Evolutionary conservation across 2,888 invertebrate genomes (phyloP), one percentile per base, ranked within the genome.

Genomic region (Augiades crinisus): DNA sequence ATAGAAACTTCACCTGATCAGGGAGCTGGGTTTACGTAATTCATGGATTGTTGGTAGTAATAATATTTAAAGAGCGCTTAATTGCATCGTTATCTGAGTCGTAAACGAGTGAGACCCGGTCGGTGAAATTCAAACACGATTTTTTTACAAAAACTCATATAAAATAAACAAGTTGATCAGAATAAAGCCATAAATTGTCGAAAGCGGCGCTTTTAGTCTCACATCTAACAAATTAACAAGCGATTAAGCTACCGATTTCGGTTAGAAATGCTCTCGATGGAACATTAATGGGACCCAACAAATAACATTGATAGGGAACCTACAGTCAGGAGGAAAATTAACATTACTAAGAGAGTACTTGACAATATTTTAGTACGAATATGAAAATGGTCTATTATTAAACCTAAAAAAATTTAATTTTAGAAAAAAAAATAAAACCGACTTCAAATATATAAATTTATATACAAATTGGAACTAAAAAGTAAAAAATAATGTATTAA

Each of bases 161-260:
- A 67, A 76, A 78, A 80, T 73, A 75, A 77, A 80, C 78, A 76
- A 67, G 75, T 73, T 72, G 74, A 75, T 70, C 66, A 69, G 76
- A 73, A 88, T 88, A 75, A 86, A 89, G 88, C 78, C 68, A 88
- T 89, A 88, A 89, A 89, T 88, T 77, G 64, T 67, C 56, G 54
- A 58, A 62, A 70, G 84, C 87, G 88, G 88, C 78, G 67, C 84
- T 80, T 83, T 85, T 81, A 70, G 73, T 70, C 71, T 74, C 72
- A 67, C 68, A 71, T 80, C 70, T 84, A 86, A 89, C 89, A 89
- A 89, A 88, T 89, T 88, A 88, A 88, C 85, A 71, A 77, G 54
- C 80, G 81, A 88, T 88, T 87, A 85, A 78, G 88, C 89, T 89
- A 87, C 89, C 71, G 88, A 86, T 86, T 83, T 70, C 69, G 75